Evolutionary conservation across 2,797 vertebrate genomes (phyloP).

Genomic region (Epinephelus coioides): DNA sequence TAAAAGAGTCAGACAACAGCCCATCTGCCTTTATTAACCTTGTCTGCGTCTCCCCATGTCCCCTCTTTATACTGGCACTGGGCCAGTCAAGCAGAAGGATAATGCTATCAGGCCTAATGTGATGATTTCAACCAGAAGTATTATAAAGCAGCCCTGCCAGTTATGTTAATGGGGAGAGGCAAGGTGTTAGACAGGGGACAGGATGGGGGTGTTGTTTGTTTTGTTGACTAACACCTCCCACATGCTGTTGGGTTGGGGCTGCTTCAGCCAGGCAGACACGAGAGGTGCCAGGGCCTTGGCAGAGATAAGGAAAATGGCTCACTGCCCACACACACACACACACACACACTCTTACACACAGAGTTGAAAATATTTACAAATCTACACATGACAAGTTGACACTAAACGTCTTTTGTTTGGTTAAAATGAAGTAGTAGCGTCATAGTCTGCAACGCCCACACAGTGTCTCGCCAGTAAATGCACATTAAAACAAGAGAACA

Average conservation of each 20-base stretch:
- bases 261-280: constrained; percentile 62
- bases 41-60: constrained; percentile 65
- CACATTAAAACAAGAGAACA: constrained; percentile 17
- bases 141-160: constrained; percentile 72
- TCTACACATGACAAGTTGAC: constrained; percentile 44
- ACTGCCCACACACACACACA: constrained; percentile 36
- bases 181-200: constrained; percentile 63
- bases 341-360: constrained; percentile 18
- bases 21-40: constrained; percentile 77
- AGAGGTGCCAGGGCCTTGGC: constrained; percentile 70
- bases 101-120: constrained; percentile 70
- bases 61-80: constrained; percentile 61
- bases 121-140: constrained; percentile 78
- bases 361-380: constrained; percentile 36
- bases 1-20: constrained; percentile 55
- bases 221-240: constrained; percentile 76
- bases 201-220: constrained; percentile 66
- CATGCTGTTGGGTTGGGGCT: constrained; percentile 60
- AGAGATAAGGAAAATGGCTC: constrained; percentile 56
- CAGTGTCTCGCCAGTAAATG: constrained; percentile 12
- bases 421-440: constrained; percentile 36
- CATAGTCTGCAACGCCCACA: constrained; percentile 19
- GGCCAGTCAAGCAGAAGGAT: constrained; percentile 69
- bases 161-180: constrained; percentile 72
- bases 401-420: constrained; percentile 34